Base-by-base conservation (phyloP, 2,888 invertebrate genomes). In the Synanthedon tipuliformis region DNA sequence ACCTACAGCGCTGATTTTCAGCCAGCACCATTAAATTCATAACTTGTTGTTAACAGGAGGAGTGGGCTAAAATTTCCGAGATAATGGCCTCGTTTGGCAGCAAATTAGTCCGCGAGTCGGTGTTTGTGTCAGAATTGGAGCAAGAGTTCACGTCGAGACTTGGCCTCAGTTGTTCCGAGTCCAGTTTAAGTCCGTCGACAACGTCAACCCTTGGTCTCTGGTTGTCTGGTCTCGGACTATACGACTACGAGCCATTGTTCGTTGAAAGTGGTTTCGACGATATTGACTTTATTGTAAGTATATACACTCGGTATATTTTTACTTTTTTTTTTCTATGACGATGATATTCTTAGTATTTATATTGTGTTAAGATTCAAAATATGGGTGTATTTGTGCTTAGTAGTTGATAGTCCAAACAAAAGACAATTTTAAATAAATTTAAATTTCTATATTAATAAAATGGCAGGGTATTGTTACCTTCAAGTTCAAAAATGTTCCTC, bases 11-110 rank as follows among this genome's bases (percentile, higher is more conserved):
- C n/a, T n/a, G n/a, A n/a, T n/a, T n/a, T n/a, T n/a, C n/a, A n/a
- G n/a, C n/a, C n/a, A n/a, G n/a, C n/a, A n/a, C 7, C 12, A 15
- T 41, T 2, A 48, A 34, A 40, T 41, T 13, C 41, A 13, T 48
- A 45, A 45, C 16, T 56, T 57, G 61, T 64, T 67, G 58, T 61
- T 55, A 60, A 63, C 92, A 95, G 83, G 96, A 96, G 82, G 97
- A 98, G 86, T 97, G 98, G 95, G 95, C 95, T 23, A 95, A 97
- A 85, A 97, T 98, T 67, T 95, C 95, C 51, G 96, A 97, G 82
- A 97, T 97, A 68, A 95, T 98, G 93, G 96, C 96, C 49, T 95
- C 96, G 1, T 95, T 98, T 71, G 96, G 97, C 56, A 94, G 94
- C 60, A 94, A 94, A 54, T 89, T 95, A 41, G 92, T 94, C 12